phyloP scores from a whole-genome alignment of 2,888 invertebrate species.

The Nomada lathburiana region DNA sequence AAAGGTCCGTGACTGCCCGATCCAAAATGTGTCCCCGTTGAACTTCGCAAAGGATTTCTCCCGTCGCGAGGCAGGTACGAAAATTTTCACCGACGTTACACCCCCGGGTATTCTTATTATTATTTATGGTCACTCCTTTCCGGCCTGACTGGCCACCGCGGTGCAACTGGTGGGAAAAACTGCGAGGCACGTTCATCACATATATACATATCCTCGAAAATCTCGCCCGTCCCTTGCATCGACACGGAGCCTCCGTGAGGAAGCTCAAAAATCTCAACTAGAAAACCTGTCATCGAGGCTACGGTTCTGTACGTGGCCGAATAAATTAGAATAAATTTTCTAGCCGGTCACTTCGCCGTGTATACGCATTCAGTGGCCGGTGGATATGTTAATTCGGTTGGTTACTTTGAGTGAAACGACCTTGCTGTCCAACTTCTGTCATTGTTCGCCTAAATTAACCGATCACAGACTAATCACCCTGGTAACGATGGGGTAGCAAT shows the following conservation, averaged over 20 bases:
- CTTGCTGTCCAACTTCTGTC: constrained; percentile 20
- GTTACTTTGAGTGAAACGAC: constrained; percentile 33
- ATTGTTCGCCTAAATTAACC: constrained; percentile 37
- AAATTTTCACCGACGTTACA: constrained; percentile 27
- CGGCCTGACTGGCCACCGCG: too few species aligned
- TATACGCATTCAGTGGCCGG: constrained; percentile 45
- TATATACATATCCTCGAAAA: constrained; percentile 16
- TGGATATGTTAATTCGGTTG: constrained; percentile 35
- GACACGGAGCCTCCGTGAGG: constrained; percentile 9
- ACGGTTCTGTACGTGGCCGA: constrained; percentile 25
- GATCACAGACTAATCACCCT: constrained; percentile 29
- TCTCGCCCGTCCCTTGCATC: neutral
- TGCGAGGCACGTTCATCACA: neutral
- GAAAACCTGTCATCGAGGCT: neutral
- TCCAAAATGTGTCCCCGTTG: constrained; percentile 18
- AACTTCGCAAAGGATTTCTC: neutral
- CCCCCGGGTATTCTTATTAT: constrained; percentile 1
- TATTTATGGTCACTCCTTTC: constrained; percentile 30
- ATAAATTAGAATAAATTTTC: constrained; percentile 61
- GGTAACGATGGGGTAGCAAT: constrained; percentile 19
- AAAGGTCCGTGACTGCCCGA: constrained; percentile 23
- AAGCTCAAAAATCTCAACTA: constrained; percentile 2
- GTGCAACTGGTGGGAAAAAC: neutral
- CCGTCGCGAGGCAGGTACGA: constrained; percentile 28
- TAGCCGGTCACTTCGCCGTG: constrained; percentile 29